Base-by-base conservation (phyloP, 1,140 invertebrate genomes). In the Penaeus indicus region DNA sequence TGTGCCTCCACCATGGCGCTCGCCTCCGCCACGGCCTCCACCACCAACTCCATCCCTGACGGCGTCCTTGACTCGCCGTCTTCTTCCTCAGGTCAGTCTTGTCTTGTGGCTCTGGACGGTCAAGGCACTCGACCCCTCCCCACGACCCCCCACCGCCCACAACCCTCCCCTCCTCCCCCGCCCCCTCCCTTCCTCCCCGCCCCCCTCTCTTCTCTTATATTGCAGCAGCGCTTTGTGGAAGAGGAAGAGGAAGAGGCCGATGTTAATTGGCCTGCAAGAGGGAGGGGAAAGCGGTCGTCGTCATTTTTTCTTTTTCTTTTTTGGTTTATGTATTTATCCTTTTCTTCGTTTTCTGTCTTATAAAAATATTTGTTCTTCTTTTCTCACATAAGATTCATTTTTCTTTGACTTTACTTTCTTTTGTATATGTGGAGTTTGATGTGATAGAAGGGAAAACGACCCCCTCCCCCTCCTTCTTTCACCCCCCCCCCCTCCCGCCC, bases 21-120 rank as follows among this genome's bases (percentile, higher is more conserved):
- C 42, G 69, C 47, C 62, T 38, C 82, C 82, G 54, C 32, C 62
- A 62, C 84, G 60, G 16, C 69, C 84, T 60, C 83, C 83, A 54
- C 64, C 64, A 54, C 83, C 25, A 75, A 25, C 54, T 72, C 83
- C 83, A 84, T 11, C 84, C 80, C 38, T 62, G 72, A 62, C 63
- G 85, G 78, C 82, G 69, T 72, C 85, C 85, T 80, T 82, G 78
- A 87, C 78, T 16, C 85, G 67, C 78, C 85, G 85, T 81, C 85
- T 25, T 79, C 85, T 32, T 87, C 85, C 64, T 81, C 85, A 87
- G 85, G 85, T 87, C 85, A 87, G 85, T 87, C 54, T 85, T 87
- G 54, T 54, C 54, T 54, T 54, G 54, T 16, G 54, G 85, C 54
- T 64, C 85, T 61, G 85, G 85, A 87, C 85, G 62, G 72, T 25